A percentile compares a stretch with the other conserved stretches of the same genome.
Evolutionary conservation across 2,797 vertebrate species (phyloP).

Genomic region (Gallinago nigripennis): DNA sequence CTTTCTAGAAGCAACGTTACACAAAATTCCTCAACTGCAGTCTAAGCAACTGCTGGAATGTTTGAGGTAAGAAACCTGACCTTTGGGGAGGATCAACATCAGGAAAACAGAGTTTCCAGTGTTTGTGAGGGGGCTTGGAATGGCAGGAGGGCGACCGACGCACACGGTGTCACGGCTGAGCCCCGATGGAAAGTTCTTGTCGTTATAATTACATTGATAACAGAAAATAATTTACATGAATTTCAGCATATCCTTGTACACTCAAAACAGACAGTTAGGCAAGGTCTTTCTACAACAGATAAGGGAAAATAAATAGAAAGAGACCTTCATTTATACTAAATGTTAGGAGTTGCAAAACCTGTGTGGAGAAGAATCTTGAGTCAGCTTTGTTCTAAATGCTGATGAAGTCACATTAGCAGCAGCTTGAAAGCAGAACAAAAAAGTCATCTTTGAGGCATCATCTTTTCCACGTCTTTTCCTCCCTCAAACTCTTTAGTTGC

Average conservation of each 20-base stretch:
- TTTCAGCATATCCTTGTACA: slow-evolving; percentile 1
- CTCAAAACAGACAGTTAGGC: background rate
- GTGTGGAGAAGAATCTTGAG: slow-evolving; percentile 9
- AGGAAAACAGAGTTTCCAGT: slow-evolving; percentile 61
- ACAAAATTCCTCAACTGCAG: slow-evolving; percentile 58
- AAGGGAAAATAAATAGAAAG: slow-evolving; percentile 42
- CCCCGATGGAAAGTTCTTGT: background rate
- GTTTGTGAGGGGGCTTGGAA: slow-evolving; percentile 48
- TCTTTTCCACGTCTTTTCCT: background rate
- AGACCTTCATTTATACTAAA: slow-evolving; percentile 20
- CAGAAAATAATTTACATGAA: slow-evolving; percentile 26
- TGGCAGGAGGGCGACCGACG: background rate
- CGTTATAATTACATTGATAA: background rate
- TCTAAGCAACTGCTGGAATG: slow-evolving; percentile 63
- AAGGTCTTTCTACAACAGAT: slow-evolving; percentile 30
- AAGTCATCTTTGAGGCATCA: background rate
- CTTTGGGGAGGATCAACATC: slow-evolving; percentile 48
- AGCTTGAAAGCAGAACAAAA: background rate
- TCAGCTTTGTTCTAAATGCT: background rate
- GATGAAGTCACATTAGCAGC: background rate
- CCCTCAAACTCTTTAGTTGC: background rate
- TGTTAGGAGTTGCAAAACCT: slow-evolving; percentile 22
- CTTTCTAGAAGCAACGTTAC: slow-evolving; percentile 58
- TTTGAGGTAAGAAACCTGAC: slow-evolving; percentile 66
- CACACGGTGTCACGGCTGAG: background rate